Base-by-base conservation (phyloP, 2,797 vertebrate genomes). In the Ambastaia sidthimunki region DNA sequence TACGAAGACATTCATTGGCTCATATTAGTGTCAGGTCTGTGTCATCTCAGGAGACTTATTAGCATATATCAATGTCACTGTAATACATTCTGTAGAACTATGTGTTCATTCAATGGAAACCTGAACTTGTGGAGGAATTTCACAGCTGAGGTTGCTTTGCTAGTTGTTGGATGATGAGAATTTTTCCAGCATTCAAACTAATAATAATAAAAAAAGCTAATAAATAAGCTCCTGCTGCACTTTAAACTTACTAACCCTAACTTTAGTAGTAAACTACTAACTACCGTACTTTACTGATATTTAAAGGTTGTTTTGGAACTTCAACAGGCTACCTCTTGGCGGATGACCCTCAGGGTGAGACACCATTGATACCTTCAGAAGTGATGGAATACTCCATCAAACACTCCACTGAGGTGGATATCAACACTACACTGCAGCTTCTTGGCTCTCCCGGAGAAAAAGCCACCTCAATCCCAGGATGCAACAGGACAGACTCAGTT, bases 1-100 rank as follows among this genome's bases (percentile, higher is more conserved):
- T 99, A 99, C 7, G 98, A 99, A 92, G 98, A 99, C 92, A 99
- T 99, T 92, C 98, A 99, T 93, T 99, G 98, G 98, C 95, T 99
- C 86, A 96, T 99, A 89, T 93, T 99, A 94, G 98, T 99, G 90
- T 96, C 97, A 96, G 98, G 98, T 99, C 85, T 86, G 94, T 91
- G 63, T 78, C 65, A 57, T 78, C 76, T 54, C 4, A 23, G 4
- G 16, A 52, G 50, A 52, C 28, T 28, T 2, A 28, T 28, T 28
- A 28, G 28, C 28, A 19, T 57, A 41, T 34, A 69, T 19, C 3
- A 7, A 70, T 13, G 5, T 34, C 4, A 52, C 62, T 50, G 12
- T 31, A 59, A 19, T 68, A 13, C 57, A 12, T 34, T 28, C 11
- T 7, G 9, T 18, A 18, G 13, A 31, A 28, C 28, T 4, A 2